Evolutionary conservation across 2,113 vertebrate genomes (phyloP).

Genomic region (Anoura caudifer): DNA sequence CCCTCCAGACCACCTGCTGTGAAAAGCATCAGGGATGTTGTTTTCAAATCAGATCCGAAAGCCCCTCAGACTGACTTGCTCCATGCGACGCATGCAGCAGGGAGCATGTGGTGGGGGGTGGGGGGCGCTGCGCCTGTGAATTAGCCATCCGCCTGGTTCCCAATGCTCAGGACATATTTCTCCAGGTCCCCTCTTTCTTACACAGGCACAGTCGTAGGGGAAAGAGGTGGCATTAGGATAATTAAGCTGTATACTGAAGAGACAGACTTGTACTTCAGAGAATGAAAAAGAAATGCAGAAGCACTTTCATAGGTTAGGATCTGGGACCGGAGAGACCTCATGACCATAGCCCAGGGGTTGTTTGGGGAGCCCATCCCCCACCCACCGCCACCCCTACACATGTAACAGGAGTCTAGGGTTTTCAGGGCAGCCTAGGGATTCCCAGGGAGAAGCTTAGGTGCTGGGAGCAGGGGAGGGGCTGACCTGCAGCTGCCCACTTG

Average conservation of each 20-base stretch:
- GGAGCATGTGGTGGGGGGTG: neutral
- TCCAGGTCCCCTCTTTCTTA: neutral
- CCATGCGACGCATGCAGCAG: fast-evolving
- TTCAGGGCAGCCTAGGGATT: neutral
- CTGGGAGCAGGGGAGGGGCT: fast-evolving
- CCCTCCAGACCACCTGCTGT: neutral
- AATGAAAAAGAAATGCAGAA: neutral
- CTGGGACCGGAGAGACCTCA: neutral
- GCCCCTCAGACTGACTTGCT: neutral
- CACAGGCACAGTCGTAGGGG: neutral
- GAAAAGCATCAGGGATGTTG: neutral
- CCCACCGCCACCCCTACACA: neutral
- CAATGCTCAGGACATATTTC: neutral
- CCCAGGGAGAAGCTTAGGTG: fast-evolving
- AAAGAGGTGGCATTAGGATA: neutral
- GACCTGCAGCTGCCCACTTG: neutral
- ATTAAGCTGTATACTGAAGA: neutral
- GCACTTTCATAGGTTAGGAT: neutral
- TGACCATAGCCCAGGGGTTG: neutral
- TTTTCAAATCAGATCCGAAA: neutral
- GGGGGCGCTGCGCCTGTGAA: neutral
- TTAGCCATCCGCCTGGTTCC: neutral
- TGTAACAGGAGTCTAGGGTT: fast-evolving
- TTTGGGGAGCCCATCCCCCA: neutral
- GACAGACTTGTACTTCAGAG: neutral